Conservation (phyloP, 2,113 vertebrate genomes). For the Struthio camelus region DNA sequence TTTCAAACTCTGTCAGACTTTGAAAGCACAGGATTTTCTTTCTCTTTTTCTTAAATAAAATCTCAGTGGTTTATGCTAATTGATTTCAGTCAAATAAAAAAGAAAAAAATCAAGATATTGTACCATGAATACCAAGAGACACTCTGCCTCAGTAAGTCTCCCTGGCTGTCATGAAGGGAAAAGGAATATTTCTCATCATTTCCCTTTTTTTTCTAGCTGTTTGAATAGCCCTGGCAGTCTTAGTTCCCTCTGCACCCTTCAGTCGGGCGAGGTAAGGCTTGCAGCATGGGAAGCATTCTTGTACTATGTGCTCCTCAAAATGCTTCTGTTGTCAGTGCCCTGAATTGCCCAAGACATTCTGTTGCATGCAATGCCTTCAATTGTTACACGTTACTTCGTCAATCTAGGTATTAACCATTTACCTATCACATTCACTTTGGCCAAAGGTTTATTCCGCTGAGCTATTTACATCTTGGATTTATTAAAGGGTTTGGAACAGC, state of each 20-base stretch:
- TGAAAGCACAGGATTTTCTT: background rate
- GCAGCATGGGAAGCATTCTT: background rate
- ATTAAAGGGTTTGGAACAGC: background rate
- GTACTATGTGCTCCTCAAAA: background rate
- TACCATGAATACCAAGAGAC: background rate
- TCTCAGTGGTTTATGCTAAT: background rate
- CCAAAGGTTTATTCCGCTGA: conserved; percentile 1
- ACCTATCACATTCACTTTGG: background rate
- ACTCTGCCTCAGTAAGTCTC: background rate
- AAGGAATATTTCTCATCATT: background rate
- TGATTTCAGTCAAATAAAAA: background rate
- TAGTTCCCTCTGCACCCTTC: background rate
- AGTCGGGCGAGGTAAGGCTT: background rate
- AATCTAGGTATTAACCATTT: background rate
- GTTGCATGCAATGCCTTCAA: background rate
- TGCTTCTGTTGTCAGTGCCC: background rate
- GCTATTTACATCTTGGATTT: conserved; percentile 19
- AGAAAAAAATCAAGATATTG: background rate
- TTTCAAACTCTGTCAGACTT: background rate
- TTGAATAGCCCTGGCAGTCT: background rate
- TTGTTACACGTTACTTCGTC: background rate
- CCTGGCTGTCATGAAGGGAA: background rate
- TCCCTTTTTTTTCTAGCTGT: background rate
- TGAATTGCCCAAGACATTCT: background rate
- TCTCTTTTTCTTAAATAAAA: background rate